Evolutionary conservation across 1,140 invertebrate genomes (phyloP), one percentile per base, ranked within the genome.

Genomic region (Mya arenaria): DNA sequence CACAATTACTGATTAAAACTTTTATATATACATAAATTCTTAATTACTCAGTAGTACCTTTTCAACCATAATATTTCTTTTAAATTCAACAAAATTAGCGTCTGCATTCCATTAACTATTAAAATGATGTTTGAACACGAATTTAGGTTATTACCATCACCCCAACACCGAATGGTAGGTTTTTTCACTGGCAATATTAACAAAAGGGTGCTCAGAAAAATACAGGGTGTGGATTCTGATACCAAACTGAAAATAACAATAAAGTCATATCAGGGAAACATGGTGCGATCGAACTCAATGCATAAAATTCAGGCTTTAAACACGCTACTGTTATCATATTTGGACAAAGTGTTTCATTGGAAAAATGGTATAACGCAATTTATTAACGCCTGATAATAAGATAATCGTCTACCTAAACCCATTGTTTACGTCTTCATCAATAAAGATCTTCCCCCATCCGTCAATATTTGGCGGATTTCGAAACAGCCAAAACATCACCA

Each of bases 201-300:
- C 36, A 87, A 48, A 4, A 89, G 25, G 23, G 86, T 41, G 15
- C 81, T 72, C 28, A 86, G 82, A 41, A 87, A 60, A 39, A 89
- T 84, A 25, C 84, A 85, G 23, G 86, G 84, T 28, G 85, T 85
- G 4, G 87, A 85, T 52, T 89, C 87, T 37, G 68, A 68, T 3
- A 86, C 85, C 74, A 80, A 87, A 2, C n/a, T n/a, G n/a, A n/a
- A n/a, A n/a, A n/a, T n/a, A n/a, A n/a, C n/a, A n/a, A n/a, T n/a
- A n/a, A n/a, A n/a, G n/a, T n/a, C n/a, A n/a, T n/a, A n/a, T n/a
- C n/a, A n/a, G n/a, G n/a, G n/a, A n/a, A n/a, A n/a, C n/a, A n/a
- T n/a, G n/a, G n/a, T n/a, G n/a, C n/a, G n/a, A n/a, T n/a, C n/a
- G n/a, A n/a, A n/a, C n/a, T n/a, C n/a, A n/a, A n/a, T n/a, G n/a